Base-by-base conservation (phyloP, 2,888 invertebrate species). In the Stenurella melanura region DNA sequence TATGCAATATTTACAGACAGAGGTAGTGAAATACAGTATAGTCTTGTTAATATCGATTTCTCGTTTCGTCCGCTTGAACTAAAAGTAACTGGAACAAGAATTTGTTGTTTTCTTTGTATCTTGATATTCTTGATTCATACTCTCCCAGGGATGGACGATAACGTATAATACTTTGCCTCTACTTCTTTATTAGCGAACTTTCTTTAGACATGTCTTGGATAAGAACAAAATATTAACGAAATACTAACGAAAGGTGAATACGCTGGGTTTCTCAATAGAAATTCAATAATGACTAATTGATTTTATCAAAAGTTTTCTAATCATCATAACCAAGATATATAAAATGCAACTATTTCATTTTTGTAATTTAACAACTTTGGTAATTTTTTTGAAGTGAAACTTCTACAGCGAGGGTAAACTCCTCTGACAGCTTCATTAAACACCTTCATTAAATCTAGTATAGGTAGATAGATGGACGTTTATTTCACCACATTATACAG, bases 71-170 rank as follows among this genome's bases (percentile, higher is more conserved):
- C 57, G 73, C 67, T 71, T 77, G 80, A 79, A 78, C 81, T 79
- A 80, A 81, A 83, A 81, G 79, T 76, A 76, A 80, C 79, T 82
- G 80, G 76, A 80, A 79, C 76, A 82, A 80, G 78, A 80, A 80
- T 79, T 73, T 79, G 72, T 80, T 81, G 78, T 78, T 81, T 82
- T 82, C 81, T 81, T 82, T 81, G 73, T 76, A 75, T 73, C 73
- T 80, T 81, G 82, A 82, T 81, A 63, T 63, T 63, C 61, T 34
- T 63, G 34, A 63, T 63, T 82, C 82, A 82, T 82, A 81, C 79
- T 78, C 81, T 78, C 77, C 71, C 72, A 72, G 73, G 77, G 78
- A 71, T 80, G 73, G 77, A 78, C 76, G 78, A 78, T 81, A 81
- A 77, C 75, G 77, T 75, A 78, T 76, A 74, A 78, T 78, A 76